phyloP scores from a whole-genome alignment of 2,888 invertebrate genomes.

The Polymixis flavicincta region DNA sequence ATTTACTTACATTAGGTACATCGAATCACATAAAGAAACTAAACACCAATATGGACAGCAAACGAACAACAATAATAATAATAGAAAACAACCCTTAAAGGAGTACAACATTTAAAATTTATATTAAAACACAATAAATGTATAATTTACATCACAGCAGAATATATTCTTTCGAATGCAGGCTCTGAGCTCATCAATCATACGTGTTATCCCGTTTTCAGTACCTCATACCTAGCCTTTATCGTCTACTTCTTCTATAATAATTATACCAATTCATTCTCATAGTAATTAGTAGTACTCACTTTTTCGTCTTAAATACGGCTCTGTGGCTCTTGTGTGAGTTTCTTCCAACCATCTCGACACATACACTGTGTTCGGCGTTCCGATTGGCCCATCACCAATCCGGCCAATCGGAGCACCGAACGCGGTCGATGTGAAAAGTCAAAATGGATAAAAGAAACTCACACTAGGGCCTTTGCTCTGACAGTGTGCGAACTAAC shows the following conservation, averaged over 20 bases:
- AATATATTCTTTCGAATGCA: slow-evolving; percentile 40
- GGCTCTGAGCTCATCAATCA: slow-evolving; percentile 1
- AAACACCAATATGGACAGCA: slow-evolving; percentile 42
- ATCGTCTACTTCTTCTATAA: neutral
- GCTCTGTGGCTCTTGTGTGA: no score
- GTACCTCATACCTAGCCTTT: neutral
- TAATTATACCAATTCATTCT: neutral
- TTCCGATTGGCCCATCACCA: no score
- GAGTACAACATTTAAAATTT: slow-evolving; percentile 69
- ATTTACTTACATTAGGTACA: slow-evolving; percentile 56
- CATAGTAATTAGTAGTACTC: neutral
- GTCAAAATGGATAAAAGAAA: no score
- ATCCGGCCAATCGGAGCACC: no score
- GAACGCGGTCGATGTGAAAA: no score
- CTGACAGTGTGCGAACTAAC: neutral
- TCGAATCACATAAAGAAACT: slow-evolving; percentile 47
- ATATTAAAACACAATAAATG: slow-evolving; percentile 61
- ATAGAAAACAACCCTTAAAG: slow-evolving; percentile 69
- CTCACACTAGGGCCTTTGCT: no score
- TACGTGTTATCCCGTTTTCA: neutral
- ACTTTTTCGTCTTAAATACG: neutral
- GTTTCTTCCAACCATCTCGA: no score
- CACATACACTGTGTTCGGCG: no score
- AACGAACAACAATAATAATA: slow-evolving; percentile 59
- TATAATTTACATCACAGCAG: slow-evolving; percentile 71